phyloP scores from a whole-genome alignment of 2,797 vertebrate species.

The Crenuchus spilurus region DNA sequence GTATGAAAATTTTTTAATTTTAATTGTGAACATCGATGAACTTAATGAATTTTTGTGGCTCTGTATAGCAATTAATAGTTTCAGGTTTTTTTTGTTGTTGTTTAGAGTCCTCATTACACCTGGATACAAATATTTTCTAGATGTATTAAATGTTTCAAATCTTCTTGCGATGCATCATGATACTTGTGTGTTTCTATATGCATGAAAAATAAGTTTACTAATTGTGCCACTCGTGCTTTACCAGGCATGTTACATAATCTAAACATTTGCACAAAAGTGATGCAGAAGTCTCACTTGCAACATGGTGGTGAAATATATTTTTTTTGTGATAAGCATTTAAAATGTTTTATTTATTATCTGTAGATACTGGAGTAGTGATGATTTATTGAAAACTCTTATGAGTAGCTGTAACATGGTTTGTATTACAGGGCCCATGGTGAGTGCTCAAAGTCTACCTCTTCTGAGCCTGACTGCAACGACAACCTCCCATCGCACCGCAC shows the following conservation, averaged over 20 bases:
- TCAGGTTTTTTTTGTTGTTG: too few species aligned
- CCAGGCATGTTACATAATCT: background rate
- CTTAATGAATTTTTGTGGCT: too few species aligned
- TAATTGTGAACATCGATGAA: too few species aligned
- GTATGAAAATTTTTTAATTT: too few species aligned
- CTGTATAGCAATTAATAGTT: too few species aligned
- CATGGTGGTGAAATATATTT: background rate
- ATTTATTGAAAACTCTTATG: background rate
- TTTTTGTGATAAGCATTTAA: too few species aligned
- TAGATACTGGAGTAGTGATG: too few species aligned
- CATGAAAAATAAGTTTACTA: conserved; percentile 3
- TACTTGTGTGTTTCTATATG: background rate
- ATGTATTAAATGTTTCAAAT: background rate
- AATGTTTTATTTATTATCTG: too few species aligned
- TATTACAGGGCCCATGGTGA: conserved; percentile 82
- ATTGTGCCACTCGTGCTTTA: background rate
- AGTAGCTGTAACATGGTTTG: background rate
- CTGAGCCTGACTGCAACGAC: conserved; percentile 98
- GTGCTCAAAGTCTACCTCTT: conserved; percentile 89
- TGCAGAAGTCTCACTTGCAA: too few species aligned
- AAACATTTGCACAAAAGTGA: background rate
- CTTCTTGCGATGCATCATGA: background rate
- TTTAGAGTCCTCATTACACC: background rate
- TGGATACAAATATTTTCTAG: too few species aligned
- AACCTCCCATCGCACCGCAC: conserved; percentile 90